Conservation (phyloP, 1,140 invertebrate genomes). For the Drosophila neocordata region DNA sequence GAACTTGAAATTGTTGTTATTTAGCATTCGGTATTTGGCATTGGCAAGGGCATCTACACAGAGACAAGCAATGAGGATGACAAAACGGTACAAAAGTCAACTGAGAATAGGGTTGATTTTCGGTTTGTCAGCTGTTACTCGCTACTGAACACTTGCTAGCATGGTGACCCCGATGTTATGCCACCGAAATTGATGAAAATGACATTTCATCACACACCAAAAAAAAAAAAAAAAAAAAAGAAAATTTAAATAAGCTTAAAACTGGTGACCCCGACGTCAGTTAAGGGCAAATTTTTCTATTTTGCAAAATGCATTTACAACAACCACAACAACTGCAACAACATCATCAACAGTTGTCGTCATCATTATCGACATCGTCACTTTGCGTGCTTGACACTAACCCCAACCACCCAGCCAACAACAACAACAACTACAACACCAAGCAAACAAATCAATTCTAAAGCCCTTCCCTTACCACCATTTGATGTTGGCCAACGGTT, state of each 20-base stretch:
- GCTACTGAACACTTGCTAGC: neutral
- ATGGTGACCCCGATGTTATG: too few species aligned
- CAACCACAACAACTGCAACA: neutral
- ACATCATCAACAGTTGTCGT: neutral
- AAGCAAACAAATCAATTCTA: conserved; percentile 1
- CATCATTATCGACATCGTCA: conserved; percentile 21
- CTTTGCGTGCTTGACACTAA: conserved; percentile 51
- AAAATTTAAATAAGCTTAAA: too few species aligned
- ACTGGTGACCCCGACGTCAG: conserved; percentile 7
- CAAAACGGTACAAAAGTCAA: conserved; percentile 2
- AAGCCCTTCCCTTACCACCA: neutral
- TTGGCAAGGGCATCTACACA: conserved; percentile 74
- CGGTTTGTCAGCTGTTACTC: neutral
- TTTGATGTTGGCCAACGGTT: conserved; percentile 7
- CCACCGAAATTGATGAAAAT: too few species aligned
- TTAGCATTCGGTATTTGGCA: conserved; percentile 63
- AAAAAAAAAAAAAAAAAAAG: too few species aligned
- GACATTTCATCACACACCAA: too few species aligned
- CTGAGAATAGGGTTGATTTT: neutral
- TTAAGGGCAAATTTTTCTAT: conserved; percentile 15
- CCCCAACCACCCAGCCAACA: conserved; percentile 57
- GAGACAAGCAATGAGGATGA: neutral
- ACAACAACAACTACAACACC: neutral
- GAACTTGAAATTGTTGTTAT: conserved; percentile 78
- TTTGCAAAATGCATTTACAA: conserved; percentile 24